phyloP scores from a whole-genome alignment of 2,888 invertebrate genomes.

The Ceramica pisi region DNA sequence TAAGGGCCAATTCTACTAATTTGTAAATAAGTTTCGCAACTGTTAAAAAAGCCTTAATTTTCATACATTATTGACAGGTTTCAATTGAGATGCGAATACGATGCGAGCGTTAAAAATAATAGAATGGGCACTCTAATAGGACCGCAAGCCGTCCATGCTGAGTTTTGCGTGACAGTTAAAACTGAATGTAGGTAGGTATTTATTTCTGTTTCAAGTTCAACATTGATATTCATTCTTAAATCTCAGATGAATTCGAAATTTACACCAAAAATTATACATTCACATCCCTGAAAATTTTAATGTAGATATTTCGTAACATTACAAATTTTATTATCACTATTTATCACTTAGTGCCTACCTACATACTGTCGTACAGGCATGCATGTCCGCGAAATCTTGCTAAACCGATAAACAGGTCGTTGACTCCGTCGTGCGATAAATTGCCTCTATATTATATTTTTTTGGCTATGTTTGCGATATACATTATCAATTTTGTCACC shows the following conservation, averaged over 20 bases:
- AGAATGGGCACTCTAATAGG: slow-evolving; percentile 9
- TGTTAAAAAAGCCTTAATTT: too few relatives aligned
- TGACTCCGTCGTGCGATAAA: slow-evolving; percentile 81
- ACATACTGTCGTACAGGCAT: slow-evolving; percentile 66
- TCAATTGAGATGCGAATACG: too few relatives aligned
- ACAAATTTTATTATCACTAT: slow-evolving; percentile 70
- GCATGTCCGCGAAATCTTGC: slow-evolving; percentile 80
- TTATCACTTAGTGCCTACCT: slow-evolving; percentile 69
- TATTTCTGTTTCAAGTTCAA: not conserved
- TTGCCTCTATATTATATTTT: slow-evolving; percentile 71
- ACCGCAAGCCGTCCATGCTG: not conserved
- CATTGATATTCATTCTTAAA: not conserved
- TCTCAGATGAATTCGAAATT: not conserved
- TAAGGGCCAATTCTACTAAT: too few relatives aligned
- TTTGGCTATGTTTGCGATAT: slow-evolving; percentile 70
- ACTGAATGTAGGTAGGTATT: not conserved
- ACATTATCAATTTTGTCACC: slow-evolving; percentile 59
- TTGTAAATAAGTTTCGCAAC: too few relatives aligned
- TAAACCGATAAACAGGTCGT: slow-evolving; percentile 85
- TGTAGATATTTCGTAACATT: slow-evolving; percentile 60
- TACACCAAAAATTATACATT: not conserved
- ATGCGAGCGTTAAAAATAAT: too few relatives aligned
- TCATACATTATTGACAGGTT: too few relatives aligned
- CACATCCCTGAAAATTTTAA: not conserved
- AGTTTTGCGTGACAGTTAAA: not conserved